Base-by-base conservation (phyloP, 2,797 vertebrate species). In the Phyllotis vaccarum region DNA sequence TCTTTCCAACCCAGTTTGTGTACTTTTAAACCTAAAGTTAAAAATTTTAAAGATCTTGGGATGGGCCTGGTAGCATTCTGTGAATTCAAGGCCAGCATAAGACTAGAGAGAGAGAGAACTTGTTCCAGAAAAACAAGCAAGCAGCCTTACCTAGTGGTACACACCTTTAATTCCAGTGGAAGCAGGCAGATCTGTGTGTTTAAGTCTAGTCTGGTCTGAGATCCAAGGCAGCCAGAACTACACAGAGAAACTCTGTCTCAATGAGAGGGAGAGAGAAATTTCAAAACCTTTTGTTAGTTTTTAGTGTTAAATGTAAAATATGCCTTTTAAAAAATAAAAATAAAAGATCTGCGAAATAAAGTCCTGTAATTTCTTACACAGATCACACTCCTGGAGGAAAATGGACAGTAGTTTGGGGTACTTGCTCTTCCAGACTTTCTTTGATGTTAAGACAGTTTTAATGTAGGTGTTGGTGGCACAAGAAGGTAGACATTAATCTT, bases 281-380 rank as follows among this genome's bases (percentile, higher is more conserved):
- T n/a, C 9, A 68, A 68, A n/a, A n/a, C 8, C 16, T 92, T 90
- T 79, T 52, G 1, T 88, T 94, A 82, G 24, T 94, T 95, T 95
- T 87, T 93, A 87, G 46, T 91, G 88, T 43, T 94, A 90, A 95
- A 87, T 70, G 4, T 91, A 95, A 95, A 80, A 43, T 13, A 22
- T 83, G 40, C 19, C 72, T 24, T 85, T 94, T 31, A 60, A 49
- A 74, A 93, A 66, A 58, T 58, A 82, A 91, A 27, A 27, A 62
- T 52, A 46, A 86, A 37, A 89, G 52, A 12, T 82, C n/a, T 75
- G 43, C 91, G 79, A 94, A 89, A 93, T 66, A 34, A 66, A 66
- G 64, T 66, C 64, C 54, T 64, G 13, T 91, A 56, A 27, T 60
- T 46, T 29, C 12, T 85, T 58, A 70, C 27, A 31, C 34, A 78